Conservation (phyloP, 1,140 invertebrate genomes). For the Heterodera carotae region DNA sequence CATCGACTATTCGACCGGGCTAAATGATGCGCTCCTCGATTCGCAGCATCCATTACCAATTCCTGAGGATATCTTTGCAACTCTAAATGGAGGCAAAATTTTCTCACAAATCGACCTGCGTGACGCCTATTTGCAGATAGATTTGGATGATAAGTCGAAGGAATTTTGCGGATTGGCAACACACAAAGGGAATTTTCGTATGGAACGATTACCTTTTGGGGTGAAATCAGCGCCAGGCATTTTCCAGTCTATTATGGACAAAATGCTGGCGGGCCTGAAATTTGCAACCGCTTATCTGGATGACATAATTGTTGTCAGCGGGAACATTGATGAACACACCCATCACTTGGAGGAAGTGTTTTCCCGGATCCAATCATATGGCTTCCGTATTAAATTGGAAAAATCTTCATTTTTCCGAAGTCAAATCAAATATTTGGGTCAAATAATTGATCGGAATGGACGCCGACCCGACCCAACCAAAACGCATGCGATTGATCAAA, state of each 20-base stretch:
- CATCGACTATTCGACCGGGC: conserved; percentile 36
- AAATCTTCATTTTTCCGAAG: conserved; percentile 66
- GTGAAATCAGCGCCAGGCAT: conserved; percentile 25
- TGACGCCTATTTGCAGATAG: conserved; percentile 44
- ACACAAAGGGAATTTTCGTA: conserved; percentile 19
- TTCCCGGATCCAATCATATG: background rate
- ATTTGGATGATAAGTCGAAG: conserved; percentile 35
- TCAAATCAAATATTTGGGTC: conserved; percentile 66
- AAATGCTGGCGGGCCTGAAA: background rate
- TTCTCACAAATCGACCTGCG: conserved; percentile 61
- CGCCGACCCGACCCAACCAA: background rate
- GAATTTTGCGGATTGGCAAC: conserved; percentile 18
- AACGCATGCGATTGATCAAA: background rate
- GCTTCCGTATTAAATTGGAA: background rate
- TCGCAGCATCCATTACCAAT: conserved; percentile 54
- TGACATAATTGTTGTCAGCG: conserved; percentile 51
- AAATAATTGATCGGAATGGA: conserved; percentile 1
- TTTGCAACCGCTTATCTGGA: conserved; percentile 51
- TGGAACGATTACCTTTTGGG: conserved; percentile 12
- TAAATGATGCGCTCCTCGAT: conserved; percentile 53
- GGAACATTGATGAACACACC: conserved; percentile 10
- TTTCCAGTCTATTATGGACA: conserved; percentile 9
- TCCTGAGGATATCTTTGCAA: conserved; percentile 57
- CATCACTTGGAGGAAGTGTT: conserved; percentile 65
- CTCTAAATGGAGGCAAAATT: conserved; percentile 45